These are phyloP conservation scores for Helicoverpa armigera DNA, from an alignment of 1,140 invertebrate species.

Conservation along the genomic window DNA sequence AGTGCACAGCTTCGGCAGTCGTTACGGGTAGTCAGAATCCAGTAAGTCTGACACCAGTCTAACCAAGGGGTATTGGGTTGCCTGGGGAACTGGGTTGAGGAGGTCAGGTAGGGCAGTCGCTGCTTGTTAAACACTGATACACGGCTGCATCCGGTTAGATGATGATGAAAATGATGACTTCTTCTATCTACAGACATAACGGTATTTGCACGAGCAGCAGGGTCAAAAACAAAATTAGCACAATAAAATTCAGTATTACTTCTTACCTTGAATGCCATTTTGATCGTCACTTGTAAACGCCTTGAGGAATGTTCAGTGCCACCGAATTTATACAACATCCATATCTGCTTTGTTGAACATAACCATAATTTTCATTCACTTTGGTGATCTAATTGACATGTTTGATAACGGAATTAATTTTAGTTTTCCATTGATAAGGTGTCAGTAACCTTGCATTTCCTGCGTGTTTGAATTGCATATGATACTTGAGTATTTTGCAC, in stretches of 20 bases:
- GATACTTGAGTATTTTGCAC: not conserved
- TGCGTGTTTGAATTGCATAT: not conserved
- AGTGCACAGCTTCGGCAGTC: no score
- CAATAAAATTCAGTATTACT: not conserved
- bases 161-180: no score
- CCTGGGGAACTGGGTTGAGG: no score
- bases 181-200: no score
- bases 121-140: no score
- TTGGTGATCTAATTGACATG: slow-evolving; percentile 5
- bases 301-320: not conserved
- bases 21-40: no score
- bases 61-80: no score
- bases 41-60: no score
- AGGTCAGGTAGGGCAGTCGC: no score
- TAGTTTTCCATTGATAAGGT: not conserved
- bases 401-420: slow-evolving; percentile 14
- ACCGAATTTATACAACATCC: slow-evolving; percentile 22
- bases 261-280: slow-evolving; percentile 33
- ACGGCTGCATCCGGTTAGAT: no score
- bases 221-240: not conserved
- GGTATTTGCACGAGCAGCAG: no score
- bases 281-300: not conserved
- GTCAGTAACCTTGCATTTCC: slow-evolving; percentile 1
- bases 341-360: slow-evolving; percentile 28
- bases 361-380: not conserved